These are phyloP conservation scores for Galemys pyrenaicus DNA, from an alignment of 2,113 vertebrate species.

Conservation along the genomic window DNA sequence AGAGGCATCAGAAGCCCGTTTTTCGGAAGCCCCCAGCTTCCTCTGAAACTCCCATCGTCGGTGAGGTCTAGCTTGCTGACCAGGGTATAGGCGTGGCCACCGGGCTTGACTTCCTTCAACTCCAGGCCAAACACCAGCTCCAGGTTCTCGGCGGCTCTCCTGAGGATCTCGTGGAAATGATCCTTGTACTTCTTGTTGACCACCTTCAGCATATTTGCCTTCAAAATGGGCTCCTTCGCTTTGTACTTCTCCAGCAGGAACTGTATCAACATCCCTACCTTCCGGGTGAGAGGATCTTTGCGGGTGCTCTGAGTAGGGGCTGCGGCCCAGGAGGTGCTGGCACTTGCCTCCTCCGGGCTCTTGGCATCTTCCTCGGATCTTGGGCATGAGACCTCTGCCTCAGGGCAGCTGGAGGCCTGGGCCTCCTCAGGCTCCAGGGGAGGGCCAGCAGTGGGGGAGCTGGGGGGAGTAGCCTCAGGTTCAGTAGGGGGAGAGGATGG, in stretches of 20 bases:
- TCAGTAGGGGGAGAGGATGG: neutral
- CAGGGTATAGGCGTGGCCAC: neutral
- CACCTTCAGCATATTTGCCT: slow-evolving; percentile 26
- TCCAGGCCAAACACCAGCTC: slow-evolving; percentile 28
- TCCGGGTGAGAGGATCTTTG: neutral
- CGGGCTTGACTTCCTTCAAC: slow-evolving; percentile 36
- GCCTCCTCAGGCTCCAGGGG: neutral
- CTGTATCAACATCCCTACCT: neutral
- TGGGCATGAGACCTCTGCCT: neutral
- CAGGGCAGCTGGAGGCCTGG: neutral
- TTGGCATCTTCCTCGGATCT: neutral
- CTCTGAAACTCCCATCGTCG: neutral
- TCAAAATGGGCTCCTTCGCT: slow-evolving; percentile 27
- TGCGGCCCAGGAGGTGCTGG: neutral
- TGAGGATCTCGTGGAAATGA: neutral
- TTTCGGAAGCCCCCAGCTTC: neutral
- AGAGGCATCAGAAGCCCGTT: slow-evolving; percentile 25
- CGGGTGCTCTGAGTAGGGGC: rapidly evolving
- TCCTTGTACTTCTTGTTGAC: neutral
- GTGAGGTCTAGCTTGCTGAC: neutral
- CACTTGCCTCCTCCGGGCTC: neutral
- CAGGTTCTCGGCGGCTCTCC: slow-evolving; percentile 40
- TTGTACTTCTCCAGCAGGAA: slow-evolving; percentile 38
- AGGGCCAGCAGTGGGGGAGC: no score
- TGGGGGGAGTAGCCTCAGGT: neutral